phyloP scores from a whole-genome alignment of 1,140 invertebrate species.

The Apis laboriosa region DNA sequence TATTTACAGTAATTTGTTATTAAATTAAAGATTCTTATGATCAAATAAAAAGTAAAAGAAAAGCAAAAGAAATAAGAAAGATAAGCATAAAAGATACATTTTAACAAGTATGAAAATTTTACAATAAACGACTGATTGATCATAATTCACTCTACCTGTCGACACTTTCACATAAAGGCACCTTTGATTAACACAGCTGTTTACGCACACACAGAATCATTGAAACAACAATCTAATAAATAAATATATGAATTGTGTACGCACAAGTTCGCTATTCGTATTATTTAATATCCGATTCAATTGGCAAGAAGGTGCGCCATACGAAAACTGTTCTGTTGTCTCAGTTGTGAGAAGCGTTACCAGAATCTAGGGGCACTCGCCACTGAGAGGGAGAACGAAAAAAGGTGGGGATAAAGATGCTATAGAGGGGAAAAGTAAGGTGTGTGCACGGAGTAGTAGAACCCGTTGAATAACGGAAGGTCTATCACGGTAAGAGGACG shows the following conservation, averaged over 20 bases:
- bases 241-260: conserved; percentile 15
- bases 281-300: conserved; percentile 16
- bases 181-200: conserved; percentile 27
- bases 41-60: neutral
- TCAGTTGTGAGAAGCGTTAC: conserved; percentile 51
- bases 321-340: conserved; percentile 68
- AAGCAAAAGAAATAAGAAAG: neutral
- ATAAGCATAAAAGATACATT: neutral
- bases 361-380: conserved; percentile 44
- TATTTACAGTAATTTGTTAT: neutral
- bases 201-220: conserved; percentile 14
- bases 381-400: conserved; percentile 3
- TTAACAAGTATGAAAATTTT: neutral
- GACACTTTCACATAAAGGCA: conserved; percentile 41
- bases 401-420: conserved; percentile 11
- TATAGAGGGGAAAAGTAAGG: conserved; percentile 25
- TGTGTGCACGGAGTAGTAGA: conserved; percentile 30
- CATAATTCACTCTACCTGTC: conserved; percentile 34
- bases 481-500: neutral
- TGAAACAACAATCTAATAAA: neutral
- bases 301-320: conserved; percentile 64
- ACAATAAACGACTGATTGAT: conserved; percentile 5
- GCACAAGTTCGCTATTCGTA: neutral
- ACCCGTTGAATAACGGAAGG: conserved; percentile 25
- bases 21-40: neutral